Evolutionary conservation across 2,797 vertebrate species (phyloP).

Genomic region (Babyrousa celebensis): DNA sequence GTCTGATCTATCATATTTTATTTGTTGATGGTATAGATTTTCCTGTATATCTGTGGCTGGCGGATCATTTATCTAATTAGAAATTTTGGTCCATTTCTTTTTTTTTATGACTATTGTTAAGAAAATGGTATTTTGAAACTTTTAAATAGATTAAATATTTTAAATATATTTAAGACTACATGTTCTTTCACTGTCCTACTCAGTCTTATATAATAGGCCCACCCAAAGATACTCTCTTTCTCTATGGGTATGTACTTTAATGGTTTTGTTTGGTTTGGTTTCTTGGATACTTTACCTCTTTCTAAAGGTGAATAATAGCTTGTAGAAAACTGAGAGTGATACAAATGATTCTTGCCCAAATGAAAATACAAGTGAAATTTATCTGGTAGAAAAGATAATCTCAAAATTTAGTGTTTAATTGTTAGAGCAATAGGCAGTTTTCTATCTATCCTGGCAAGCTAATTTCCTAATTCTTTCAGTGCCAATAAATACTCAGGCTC

Average conservation of each 20-base stretch:
- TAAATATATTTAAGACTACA: background rate
- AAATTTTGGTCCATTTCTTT: background rate
- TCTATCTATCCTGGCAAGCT: background rate
- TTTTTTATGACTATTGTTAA: conserved; percentile 23
- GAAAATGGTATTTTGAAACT: background rate
- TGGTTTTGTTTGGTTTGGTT: background rate
- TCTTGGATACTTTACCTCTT: background rate
- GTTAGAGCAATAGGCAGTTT: background rate
- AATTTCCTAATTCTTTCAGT: background rate
- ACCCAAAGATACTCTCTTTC: background rate
- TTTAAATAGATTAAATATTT: background rate
- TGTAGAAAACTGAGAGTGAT: conserved; percentile 8
- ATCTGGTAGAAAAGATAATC: background rate
- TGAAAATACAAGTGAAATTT: conserved; percentile 49
- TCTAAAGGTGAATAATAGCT: background rate
- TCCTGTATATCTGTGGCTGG: background rate
- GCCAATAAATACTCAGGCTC: background rate
- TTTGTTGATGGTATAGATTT: background rate
- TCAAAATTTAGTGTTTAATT: conserved; percentile 9
- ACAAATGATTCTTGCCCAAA: background rate
- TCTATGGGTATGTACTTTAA: background rate
- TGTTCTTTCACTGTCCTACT: background rate
- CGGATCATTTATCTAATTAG: conserved; percentile 10
- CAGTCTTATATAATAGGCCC: background rate
- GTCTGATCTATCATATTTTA: background rate